Conservation (phyloP, 2,888 invertebrate species). For the Epinotia ramella region DNA sequence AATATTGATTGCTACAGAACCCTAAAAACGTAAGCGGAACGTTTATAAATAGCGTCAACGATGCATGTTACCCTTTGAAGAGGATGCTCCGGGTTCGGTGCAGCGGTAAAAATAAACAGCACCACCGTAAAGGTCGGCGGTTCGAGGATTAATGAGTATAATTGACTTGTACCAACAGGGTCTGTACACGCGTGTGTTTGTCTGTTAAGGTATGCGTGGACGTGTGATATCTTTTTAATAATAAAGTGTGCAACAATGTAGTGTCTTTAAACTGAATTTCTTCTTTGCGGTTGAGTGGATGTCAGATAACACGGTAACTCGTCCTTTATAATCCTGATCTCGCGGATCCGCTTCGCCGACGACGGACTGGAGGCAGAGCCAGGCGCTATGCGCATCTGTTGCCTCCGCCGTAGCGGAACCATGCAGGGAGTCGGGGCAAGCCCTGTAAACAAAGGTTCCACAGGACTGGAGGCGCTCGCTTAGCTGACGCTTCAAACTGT, state of each 20-base stretch:
- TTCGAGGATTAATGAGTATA: constrained; percentile 29
- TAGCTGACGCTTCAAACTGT: too few species aligned
- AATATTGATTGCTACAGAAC: constrained; percentile 23
- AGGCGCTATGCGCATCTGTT: too few species aligned
- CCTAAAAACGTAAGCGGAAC: constrained; percentile 63
- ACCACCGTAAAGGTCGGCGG: constrained; percentile 31
- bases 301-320: background rate
- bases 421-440: too few species aligned
- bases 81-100: constrained; percentile 51
- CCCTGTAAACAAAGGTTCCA: too few species aligned
- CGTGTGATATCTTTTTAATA: background rate
- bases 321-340: background rate
- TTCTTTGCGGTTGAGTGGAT: background rate
- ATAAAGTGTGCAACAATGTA: background rate
- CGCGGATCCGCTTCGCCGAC: too few species aligned
- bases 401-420: too few species aligned
- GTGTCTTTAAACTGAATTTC: background rate
- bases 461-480: too few species aligned
- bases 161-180: constrained; percentile 34
- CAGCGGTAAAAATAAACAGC: constrained; percentile 54
- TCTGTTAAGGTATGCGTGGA: background rate
- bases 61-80: constrained; percentile 75
- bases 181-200: too few species aligned
- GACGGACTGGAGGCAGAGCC: too few species aligned
- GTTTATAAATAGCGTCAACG: constrained; percentile 79